Base-by-base conservation (phyloP, 92 coral and sea anemone species). In the Porites divaricata region DNA sequence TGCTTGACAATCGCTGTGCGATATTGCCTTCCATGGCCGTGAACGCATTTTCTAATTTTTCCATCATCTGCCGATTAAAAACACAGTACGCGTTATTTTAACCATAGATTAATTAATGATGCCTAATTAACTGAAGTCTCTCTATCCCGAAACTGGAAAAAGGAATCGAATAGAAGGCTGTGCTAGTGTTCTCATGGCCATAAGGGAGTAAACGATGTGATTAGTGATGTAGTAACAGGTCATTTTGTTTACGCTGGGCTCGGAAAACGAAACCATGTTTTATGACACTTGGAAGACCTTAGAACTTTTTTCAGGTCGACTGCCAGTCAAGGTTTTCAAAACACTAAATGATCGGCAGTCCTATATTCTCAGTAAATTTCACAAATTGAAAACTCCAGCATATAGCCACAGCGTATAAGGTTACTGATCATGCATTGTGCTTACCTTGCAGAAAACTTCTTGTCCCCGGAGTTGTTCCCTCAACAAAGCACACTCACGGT, bases 361-460 rank as follows among this genome's bases (percentile, higher is more conserved):
- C 11, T 23, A 16, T 1, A 67, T 9, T 59, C 41, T 28, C 35
- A 1, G 35, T 13, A 23, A 10, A 10, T 6, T 21, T 26, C 12
- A 21, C 10, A 17, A 67, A 10, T 49, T 22, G 11, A 26, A 20
- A 20, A 4, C 11, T 22, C 11, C 24, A 10, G 24, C 26, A 67
- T 14, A 9, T 70, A 53, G 28, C 20, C 52, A 49, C 16, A 6
- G 48, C 74, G 16, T 24, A 26, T 70, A 70, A 12, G 21, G 45
- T 25, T 28, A 70, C 35, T 17, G 50, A 45, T 48, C 22, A n/a
- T n/a, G n/a, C n/a, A 14, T 75, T 76, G 54, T 76, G 67, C 50
- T 76, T 76, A 76, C 80, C 80, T 76, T 76, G 28, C 80, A 76
- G 80, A 76, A 51, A 57, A 67, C 41, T 61, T 76, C 80, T 58